These are phyloP conservation scores for Eueides isabella DNA, from an alignment of 1,140 invertebrate genomes.

Conservation along the genomic window DNA sequence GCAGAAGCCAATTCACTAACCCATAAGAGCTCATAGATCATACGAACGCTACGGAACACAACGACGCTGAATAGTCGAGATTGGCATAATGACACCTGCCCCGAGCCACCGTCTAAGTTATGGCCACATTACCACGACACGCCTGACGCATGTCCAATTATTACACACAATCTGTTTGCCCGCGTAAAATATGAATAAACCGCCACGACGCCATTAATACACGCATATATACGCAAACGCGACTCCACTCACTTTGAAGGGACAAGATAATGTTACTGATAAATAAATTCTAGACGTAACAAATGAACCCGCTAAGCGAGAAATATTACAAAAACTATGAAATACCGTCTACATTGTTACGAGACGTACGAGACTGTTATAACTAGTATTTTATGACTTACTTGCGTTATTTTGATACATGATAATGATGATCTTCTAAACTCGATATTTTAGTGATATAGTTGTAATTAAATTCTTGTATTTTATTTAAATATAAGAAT, in stretches of 20 bases:
- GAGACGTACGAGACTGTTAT: background rate
- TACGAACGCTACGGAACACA: slow-evolving; percentile 41
- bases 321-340: slow-evolving; percentile 76
- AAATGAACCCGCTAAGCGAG: slow-evolving; percentile 64
- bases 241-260: slow-evolving; percentile 65
- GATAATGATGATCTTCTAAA: background rate
- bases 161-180: slow-evolving; percentile 71
- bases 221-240: slow-evolving; percentile 38
- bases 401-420: background rate
- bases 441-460: background rate
- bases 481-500: too few relatives aligned
- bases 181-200: slow-evolving; percentile 72
- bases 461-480: too few relatives aligned
- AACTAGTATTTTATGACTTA: background rate
- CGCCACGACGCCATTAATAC: slow-evolving; percentile 57
- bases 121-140: slow-evolving; percentile 71
- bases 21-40: slow-evolving; percentile 59
- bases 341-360: slow-evolving; percentile 66
- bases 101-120: slow-evolving; percentile 60
- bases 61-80: slow-evolving; percentile 58
- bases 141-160: slow-evolving; percentile 77
- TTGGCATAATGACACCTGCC: slow-evolving; percentile 67
- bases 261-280: slow-evolving; percentile 71
- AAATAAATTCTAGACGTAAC: slow-evolving; percentile 74
- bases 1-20: slow-evolving; percentile 39